A percentile compares a stretch with the other conserved stretches of the same genome.
Evolutionary conservation across 1,140 invertebrate genomes (phyloP).

Genomic region (Hycleus phaleratus): DNA sequence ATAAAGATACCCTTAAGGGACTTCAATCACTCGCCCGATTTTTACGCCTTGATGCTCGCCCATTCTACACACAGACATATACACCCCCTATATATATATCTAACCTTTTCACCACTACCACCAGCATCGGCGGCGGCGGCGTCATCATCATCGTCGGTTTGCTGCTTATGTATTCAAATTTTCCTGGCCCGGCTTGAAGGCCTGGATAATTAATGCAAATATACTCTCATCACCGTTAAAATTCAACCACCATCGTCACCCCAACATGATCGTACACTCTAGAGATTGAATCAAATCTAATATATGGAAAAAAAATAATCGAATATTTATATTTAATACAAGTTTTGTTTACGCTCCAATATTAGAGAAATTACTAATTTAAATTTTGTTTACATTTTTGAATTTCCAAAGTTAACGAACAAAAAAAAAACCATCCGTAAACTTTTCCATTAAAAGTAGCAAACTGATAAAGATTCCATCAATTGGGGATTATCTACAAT

Average conservation of each 20-base stretch:
- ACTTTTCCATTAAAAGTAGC: too few relatives aligned
- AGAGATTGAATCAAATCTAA: background rate
- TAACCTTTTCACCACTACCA: too few relatives aligned
- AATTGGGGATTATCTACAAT: too few relatives aligned
- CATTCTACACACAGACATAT: too few relatives aligned
- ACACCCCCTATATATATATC: too few relatives aligned
- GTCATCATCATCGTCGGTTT: background rate
- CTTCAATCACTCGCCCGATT: too few relatives aligned
- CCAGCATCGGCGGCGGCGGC: too few relatives aligned
- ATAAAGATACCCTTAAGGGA: too few relatives aligned
- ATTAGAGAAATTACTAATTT: conserved; percentile 8
- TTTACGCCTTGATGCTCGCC: too few relatives aligned
- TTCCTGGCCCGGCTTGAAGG: background rate
- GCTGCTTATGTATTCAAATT: conserved; percentile 8
- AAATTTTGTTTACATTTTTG: conserved; percentile 20
- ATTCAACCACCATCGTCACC: too few relatives aligned
- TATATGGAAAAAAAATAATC: background rate
- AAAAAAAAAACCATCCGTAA: conserved; percentile 3
- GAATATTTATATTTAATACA: conserved; percentile 14
- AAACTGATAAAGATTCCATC: too few relatives aligned
- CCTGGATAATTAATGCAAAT: conserved; percentile 8
- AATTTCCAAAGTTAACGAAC: conserved; percentile 18
- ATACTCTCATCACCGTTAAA: background rate
- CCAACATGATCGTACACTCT: background rate
- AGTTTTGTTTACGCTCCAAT: conserved; percentile 15